Conservation (phyloP, 2,888 invertebrate genomes). For the Tupiocoris notatus region DNA sequence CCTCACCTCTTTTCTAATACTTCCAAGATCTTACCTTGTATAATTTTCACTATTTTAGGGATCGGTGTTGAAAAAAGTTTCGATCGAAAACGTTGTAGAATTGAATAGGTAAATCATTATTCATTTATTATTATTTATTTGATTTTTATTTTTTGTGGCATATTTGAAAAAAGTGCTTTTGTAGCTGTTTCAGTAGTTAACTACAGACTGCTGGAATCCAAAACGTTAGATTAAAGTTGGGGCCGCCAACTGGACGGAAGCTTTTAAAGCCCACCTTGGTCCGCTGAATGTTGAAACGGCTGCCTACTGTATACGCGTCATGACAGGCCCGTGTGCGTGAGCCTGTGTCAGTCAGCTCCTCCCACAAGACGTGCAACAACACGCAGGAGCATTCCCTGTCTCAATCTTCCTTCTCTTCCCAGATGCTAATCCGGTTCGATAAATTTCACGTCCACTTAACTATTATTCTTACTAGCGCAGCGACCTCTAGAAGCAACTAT, state of each 20-base stretch:
- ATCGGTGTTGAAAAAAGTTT: no score
- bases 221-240: neutral
- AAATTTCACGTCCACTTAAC: neutral
- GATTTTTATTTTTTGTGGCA: no score
- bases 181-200: no score
- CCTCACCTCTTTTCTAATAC: neutral
- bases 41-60: no score
- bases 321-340: neutral
- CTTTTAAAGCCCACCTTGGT: neutral
- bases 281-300: neutral
- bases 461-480: no score
- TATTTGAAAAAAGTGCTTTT: no score
- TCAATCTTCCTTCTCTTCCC: neutral
- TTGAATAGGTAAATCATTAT: no score
- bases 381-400: neutral
- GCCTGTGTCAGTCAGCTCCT: neutral
- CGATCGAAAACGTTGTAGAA: no score
- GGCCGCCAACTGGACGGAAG: neutral
- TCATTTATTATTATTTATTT: no score
- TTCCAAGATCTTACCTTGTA: neutral
- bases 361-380: neutral
- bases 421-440: neutral
- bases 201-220: neutral
- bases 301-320: neutral
- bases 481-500: no score